Conservation (phyloP, 2,888 invertebrate genomes). For the Flexamia atlantica region DNA sequence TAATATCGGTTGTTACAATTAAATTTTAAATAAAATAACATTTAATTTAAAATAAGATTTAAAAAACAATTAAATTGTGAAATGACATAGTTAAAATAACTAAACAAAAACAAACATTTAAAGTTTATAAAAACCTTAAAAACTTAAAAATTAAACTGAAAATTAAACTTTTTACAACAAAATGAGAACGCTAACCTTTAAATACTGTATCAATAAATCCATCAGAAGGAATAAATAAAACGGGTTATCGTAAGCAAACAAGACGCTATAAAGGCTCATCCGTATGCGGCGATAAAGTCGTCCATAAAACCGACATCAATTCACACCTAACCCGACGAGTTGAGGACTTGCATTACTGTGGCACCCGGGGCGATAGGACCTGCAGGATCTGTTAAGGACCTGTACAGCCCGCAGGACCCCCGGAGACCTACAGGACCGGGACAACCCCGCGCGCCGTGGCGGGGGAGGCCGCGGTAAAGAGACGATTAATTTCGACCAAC, state of each 20-base stretch:
- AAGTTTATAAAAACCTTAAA: too few relatives aligned
- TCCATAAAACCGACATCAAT: constrained; percentile 29
- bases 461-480: background rate
- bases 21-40: too few relatives aligned
- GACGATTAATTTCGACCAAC: constrained; percentile 1
- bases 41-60: too few relatives aligned
- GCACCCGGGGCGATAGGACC: background rate
- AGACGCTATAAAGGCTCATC: constrained; percentile 6
- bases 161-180: too few relatives aligned
- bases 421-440: background rate
- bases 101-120: too few relatives aligned
- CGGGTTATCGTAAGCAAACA: background rate
- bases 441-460: background rate
- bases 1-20: too few relatives aligned
- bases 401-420: background rate
- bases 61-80: too few relatives aligned
- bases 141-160: too few relatives aligned
- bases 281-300: constrained; percentile 20
- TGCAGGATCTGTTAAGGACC: background rate
- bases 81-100: too few relatives aligned
- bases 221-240: background rate
- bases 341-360: background rate
- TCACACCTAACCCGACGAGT: constrained; percentile 16
- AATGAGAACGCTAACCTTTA: too few relatives aligned
- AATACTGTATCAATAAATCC: too few relatives aligned